Evolutionary conservation across 2,113 vertebrate genomes (phyloP).

Genomic region (Rhizomys pruinosus): DNA sequence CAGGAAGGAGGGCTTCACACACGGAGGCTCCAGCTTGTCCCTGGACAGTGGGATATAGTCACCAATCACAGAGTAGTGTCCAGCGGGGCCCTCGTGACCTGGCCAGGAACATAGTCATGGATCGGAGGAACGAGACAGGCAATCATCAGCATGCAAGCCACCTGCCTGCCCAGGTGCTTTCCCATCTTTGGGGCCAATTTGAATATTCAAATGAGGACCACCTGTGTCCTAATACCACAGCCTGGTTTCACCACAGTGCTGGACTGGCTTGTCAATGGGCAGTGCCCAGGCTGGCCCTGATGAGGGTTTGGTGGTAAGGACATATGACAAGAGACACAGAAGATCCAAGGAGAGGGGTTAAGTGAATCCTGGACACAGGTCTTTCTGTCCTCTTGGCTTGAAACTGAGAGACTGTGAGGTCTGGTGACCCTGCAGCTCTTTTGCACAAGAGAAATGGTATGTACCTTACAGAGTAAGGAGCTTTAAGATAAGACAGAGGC

Average conservation of each 20-base stretch:
- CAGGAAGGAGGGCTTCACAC: slow-evolving; percentile 93
- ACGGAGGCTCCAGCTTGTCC: slow-evolving; percentile 92
- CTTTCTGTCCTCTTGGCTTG: not conserved
- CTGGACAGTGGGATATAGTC: slow-evolving; percentile 92
- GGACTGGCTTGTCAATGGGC: not conserved
- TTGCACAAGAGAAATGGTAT: not conserved
- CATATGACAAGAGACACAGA: not conserved
- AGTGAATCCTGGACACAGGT: too few species aligned
- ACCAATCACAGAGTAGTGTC: slow-evolving; percentile 90
- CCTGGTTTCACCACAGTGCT: not conserved
- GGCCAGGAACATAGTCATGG: not conserved
- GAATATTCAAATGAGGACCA: not conserved
- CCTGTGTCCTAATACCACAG: too few species aligned
- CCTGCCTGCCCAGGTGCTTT: not conserved
- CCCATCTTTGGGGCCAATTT: not conserved
- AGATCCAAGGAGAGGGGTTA: too few species aligned
- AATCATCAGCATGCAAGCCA: rapidly evolving
- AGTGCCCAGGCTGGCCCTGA: not conserved
- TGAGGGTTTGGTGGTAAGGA: not conserved
- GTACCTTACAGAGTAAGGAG: not conserved
- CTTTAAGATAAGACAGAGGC: not conserved
- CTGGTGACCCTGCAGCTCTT: not conserved
- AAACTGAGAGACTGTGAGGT: not conserved
- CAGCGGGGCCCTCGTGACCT: slow-evolving; percentile 91
- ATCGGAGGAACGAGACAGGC: rapidly evolving